These are phyloP conservation scores for Epinotia bilunana DNA, from an alignment of 2,888 invertebrate species.

Conservation along the genomic window DNA sequence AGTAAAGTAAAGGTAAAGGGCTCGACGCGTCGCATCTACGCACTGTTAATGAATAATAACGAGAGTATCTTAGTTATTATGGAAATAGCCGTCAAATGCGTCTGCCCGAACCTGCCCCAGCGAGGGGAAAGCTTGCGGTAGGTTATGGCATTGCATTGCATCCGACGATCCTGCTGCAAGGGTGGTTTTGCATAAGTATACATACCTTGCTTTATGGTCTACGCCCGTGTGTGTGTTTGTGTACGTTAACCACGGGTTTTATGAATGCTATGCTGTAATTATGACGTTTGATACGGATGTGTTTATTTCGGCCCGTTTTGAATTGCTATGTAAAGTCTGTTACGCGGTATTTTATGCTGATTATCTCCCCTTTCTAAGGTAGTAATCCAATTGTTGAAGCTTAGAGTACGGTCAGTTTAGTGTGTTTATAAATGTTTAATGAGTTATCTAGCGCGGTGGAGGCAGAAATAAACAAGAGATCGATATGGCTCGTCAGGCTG, in stretches of 20 bases:
- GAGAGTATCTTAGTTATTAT: constrained; percentile 66
- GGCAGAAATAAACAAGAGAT: constrained; percentile 74
- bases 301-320: constrained; percentile 51
- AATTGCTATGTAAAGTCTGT: constrained; percentile 47
- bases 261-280: constrained; percentile 75
- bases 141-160: constrained; percentile 81
- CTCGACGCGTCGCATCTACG: constrained; percentile 7
- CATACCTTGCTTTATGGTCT: constrained; percentile 68
- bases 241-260: constrained; percentile 71
- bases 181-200: constrained; percentile 78
- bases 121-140: constrained; percentile 79
- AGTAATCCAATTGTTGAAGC: constrained; percentile 52
- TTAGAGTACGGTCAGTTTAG: constrained; percentile 56
- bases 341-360: constrained; percentile 26
- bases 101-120: constrained; percentile 75
- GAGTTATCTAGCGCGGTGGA: constrained; percentile 62
- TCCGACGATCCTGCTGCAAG: constrained; percentile 76
- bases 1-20: constrained; percentile 16
- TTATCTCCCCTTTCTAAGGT: constrained; percentile 44
- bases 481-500: constrained; percentile 64
- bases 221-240: constrained; percentile 72
- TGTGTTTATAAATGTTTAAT: constrained; percentile 72
- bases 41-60: constrained; percentile 52
- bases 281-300: constrained; percentile 63
- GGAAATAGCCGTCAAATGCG: constrained; percentile 76